A percentile compares a stretch with the other conserved stretches of the same genome.
Conservation (phyloP, 2,113 vertebrate species). For the Gorsachius goisagi region DNA sequence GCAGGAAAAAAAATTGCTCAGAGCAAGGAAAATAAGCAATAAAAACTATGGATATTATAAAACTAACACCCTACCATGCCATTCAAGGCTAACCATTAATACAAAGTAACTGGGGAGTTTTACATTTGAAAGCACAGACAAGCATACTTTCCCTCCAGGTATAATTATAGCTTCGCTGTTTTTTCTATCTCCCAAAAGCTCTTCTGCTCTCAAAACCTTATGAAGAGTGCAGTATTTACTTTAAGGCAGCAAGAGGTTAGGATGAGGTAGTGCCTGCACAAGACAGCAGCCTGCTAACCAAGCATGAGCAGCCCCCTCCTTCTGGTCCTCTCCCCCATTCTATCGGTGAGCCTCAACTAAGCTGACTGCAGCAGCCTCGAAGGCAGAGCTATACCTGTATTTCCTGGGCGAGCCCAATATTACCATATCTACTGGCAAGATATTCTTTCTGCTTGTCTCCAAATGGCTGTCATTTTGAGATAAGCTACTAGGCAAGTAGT, state of each 20-base stretch:
- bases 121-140: not conserved
- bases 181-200: not conserved
- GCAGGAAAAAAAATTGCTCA: not conserved
- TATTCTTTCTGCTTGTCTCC: not conserved
- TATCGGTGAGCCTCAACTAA: not conserved
- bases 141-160: not conserved
- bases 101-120: not conserved
- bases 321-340: not conserved
- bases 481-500: not conserved
- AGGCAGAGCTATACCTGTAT: not conserved
- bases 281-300: not conserved
- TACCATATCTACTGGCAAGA: not conserved
- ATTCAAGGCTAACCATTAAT: not conserved
- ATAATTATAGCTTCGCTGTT: not conserved
- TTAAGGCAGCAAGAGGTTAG: not conserved
- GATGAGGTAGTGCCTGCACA: not conserved
- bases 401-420: not conserved
- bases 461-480: not conserved
- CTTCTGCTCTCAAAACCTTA: not conserved
- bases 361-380: fast-evolving
- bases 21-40: not conserved
- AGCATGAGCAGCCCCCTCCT: not conserved
- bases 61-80: not conserved
- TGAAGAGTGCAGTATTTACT: not conserved
- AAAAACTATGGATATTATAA: not conserved